Conservation (phyloP, 2,113 vertebrate genomes). For the Callospermophilus lateralis region DNA sequence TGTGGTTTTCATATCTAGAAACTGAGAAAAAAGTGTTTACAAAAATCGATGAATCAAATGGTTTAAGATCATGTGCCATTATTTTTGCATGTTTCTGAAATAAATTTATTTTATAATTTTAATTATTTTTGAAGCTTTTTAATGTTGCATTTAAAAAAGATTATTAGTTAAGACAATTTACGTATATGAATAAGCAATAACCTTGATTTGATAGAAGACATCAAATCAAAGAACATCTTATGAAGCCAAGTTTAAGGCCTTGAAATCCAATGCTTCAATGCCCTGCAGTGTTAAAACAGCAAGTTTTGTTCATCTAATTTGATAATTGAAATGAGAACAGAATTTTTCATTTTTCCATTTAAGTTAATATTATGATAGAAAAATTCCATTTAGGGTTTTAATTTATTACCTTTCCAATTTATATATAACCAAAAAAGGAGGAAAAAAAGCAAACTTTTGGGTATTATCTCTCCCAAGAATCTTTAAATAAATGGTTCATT, state of each 20-base stretch:
- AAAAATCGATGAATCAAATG: conserved; percentile 20
- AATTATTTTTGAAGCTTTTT: conserved; percentile 36
- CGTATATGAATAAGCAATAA: neutral
- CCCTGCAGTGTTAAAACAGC: neutral
- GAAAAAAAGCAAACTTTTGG: conserved; percentile 18
- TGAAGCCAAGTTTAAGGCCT: neutral
- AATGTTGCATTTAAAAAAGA: neutral
- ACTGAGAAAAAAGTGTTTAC: conserved; percentile 31
- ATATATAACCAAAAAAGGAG: neutral
- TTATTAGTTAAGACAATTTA: conserved; percentile 40
- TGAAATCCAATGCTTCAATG: neutral
- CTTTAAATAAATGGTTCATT: conserved; percentile 30
- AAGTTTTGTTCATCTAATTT: conserved; percentile 8
- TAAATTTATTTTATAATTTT: conserved; percentile 56
- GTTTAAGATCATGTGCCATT: neutral
- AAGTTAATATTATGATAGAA: conserved; percentile 46
- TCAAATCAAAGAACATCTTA: conserved; percentile 16
- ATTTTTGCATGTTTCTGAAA: conserved; percentile 56
- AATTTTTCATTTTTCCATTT: conserved; percentile 44
- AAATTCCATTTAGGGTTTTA: conserved; percentile 59
- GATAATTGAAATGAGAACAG: conserved; percentile 46
- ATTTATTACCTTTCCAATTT: conserved; percentile 42
- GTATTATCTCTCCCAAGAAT: neutral
- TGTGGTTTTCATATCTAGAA: conserved; percentile 61
- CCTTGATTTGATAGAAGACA: neutral